phyloP scores from a whole-genome alignment of 2,888 invertebrate species.

The Meandrusa payeni region DNA sequence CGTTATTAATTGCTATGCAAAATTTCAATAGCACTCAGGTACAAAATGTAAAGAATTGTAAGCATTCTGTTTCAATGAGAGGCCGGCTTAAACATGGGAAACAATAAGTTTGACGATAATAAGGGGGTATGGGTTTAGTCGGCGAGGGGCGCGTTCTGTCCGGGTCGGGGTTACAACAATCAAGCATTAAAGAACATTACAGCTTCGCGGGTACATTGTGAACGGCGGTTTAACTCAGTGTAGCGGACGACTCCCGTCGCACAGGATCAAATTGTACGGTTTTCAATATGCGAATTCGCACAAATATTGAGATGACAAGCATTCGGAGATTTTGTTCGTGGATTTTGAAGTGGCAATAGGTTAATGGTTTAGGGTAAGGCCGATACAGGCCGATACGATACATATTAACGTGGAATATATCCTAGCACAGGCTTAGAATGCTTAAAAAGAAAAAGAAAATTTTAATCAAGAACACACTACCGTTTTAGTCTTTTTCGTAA shows the following conservation, averaged over 20 bases:
- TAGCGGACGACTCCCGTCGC: slow-evolving; percentile 64
- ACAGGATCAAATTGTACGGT: slow-evolving; percentile 49
- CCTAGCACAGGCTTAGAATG: too few relatives aligned
- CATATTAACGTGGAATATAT: too few relatives aligned
- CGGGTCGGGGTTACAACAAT: slow-evolving; percentile 54
- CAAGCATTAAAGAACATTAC: slow-evolving; percentile 57
- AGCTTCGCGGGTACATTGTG: slow-evolving; percentile 46
- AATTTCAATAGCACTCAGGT: slow-evolving; percentile 19
- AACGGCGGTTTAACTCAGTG: slow-evolving; percentile 61
- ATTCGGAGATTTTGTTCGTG: too few relatives aligned
- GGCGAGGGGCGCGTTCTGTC: slow-evolving; percentile 41
- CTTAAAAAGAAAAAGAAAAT: too few relatives aligned
- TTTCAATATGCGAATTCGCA: slow-evolving; percentile 55
- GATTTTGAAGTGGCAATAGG: too few relatives aligned
- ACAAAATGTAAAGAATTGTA: slow-evolving; percentile 22
- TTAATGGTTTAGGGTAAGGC: too few relatives aligned
- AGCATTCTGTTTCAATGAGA: slow-evolving; percentile 26
- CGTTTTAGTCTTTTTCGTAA: too few relatives aligned
- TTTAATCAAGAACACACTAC: too few relatives aligned
- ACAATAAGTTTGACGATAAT: slow-evolving; percentile 74
- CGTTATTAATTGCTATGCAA: slow-evolving; percentile 6
- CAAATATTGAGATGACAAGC: slow-evolving; percentile 56
- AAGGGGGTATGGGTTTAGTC: slow-evolving; percentile 60
- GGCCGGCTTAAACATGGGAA: slow-evolving; percentile 71
- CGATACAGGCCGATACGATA: too few relatives aligned